phyloP scores from a whole-genome alignment of 2,797 vertebrate genomes.

The Coregonus sp. region DNA sequence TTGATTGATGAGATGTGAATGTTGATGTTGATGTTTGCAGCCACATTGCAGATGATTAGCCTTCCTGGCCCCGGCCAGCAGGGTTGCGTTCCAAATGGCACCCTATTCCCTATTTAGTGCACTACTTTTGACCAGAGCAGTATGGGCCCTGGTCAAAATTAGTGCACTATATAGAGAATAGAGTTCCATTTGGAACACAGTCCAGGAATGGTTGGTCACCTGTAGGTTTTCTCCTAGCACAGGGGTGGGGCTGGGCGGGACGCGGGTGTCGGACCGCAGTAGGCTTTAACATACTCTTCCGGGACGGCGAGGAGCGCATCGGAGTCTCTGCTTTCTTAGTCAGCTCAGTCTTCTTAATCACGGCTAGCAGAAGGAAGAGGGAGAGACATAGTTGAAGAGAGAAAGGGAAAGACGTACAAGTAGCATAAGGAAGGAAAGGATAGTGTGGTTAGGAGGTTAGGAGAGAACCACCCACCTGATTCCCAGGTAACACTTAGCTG shows the following conservation, averaged over 20 bases:
- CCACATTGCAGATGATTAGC: constrained; percentile 74
- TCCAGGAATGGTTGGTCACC: constrained; percentile 76
- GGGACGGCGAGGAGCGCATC: constrained; percentile 93
- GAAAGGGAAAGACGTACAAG: constrained; percentile 64
- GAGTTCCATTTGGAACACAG: constrained; percentile 2
- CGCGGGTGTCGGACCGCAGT: constrained; percentile 89
- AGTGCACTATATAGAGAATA: background rate
- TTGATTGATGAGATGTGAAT: background rate
- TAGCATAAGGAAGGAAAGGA: background rate
- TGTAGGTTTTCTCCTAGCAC: constrained; percentile 97
- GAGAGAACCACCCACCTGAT: background rate
- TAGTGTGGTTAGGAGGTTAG: background rate
- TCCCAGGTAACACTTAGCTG: background rate
- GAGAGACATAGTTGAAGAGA: constrained; percentile 46
- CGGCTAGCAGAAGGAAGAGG: constrained; percentile 85
- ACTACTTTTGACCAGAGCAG: background rate
- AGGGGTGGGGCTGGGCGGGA: constrained; percentile 92
- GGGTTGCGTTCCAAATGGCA: background rate
- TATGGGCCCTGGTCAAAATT: no score
- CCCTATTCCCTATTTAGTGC: background rate
- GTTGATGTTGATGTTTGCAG: constrained; percentile 77
- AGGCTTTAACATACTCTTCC: constrained; percentile 92
- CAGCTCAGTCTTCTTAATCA: constrained; percentile 96
- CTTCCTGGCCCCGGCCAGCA: background rate
- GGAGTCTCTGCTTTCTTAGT: constrained; percentile 95